Conservation (phyloP, 2,888 invertebrate species). For the Sphaerophoria taeniata region DNA sequence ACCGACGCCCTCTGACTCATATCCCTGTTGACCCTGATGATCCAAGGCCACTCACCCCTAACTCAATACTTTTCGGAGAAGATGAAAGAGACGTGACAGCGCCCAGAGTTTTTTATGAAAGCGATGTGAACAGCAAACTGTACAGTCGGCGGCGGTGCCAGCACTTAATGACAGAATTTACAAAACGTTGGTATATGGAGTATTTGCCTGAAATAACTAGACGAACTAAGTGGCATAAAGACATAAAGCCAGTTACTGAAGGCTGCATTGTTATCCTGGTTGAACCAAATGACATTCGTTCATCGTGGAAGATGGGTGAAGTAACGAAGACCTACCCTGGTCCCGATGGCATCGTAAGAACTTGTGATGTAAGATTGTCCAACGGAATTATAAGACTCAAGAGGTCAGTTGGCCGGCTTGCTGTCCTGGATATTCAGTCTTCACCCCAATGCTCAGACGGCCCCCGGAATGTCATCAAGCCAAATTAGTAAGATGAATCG, state of each 20-base stretch:
- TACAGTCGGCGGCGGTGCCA: not conserved
- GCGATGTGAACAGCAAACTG: slow-evolving; percentile 1
- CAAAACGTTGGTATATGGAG: slow-evolving; percentile 2
- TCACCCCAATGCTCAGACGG: too few relatives aligned
- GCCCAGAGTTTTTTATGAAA: not conserved
- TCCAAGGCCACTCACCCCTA: not conserved
- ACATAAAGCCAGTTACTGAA: too few relatives aligned
- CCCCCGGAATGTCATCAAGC: too few relatives aligned
- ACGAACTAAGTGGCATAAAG: too few relatives aligned
- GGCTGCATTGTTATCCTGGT: too few relatives aligned
- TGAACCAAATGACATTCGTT: too few relatives aligned
- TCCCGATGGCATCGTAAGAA: not conserved
- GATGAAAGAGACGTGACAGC: not conserved
- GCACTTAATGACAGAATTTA: slow-evolving; percentile 2
- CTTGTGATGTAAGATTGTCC: not conserved
- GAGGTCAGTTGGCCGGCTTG: slow-evolving; percentile 15
- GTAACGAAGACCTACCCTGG: slow-evolving; percentile 1
- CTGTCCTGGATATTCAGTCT: slow-evolving; percentile 12
- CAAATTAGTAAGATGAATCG: too few relatives aligned
- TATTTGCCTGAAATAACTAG: too few relatives aligned
- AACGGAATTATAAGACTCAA: slow-evolving; percentile 3
- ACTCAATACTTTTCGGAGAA: not conserved
- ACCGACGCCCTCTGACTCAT: too few relatives aligned
- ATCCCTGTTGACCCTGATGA: not conserved
- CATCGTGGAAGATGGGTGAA: not conserved